Evolutionary conservation across 2,888 invertebrate genomes (phyloP), one percentile per base, ranked within the genome.

Genomic region (Nymphalis polychloros): DNA sequence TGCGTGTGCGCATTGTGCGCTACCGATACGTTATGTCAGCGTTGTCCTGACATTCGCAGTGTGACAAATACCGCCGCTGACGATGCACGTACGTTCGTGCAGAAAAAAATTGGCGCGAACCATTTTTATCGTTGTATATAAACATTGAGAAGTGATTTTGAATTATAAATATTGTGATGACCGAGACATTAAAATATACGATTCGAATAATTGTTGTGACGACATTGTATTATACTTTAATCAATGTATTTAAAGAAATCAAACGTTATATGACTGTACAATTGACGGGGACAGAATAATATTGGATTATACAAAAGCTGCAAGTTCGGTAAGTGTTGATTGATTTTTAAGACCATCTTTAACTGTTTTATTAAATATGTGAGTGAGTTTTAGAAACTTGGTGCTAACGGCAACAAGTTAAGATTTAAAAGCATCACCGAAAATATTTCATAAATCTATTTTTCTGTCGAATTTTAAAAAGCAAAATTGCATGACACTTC

Each of bases 1-100:
- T 82, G 89, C 89, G 90, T 83, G 71, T 73, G 84, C 86, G 90
- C 90, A 89, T 86, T 86, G 82, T 85, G 84, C 57, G 41, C 57
- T 79, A 62, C 63, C 55, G 65, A 59, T 72, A 77, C 69, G 76
- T 78, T 78, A 78, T 81, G 81, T 81, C 77, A 77, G 78, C 77
- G 67, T 75, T 75, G 72, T 72, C 61, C 73, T 80, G 79, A 72
- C 74, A 71, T 66, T 70, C 62, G 79, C 84, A 89, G 89, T 89
- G 75, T 84, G 82, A 84, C 82, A 85, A 73, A 76, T 75, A 76
- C 77, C 76, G 70, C 68, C 69, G 77, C 48, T 20, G 74, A 65
- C 67, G 71, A 70, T 67, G 78, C 77, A 81, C 82, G 88, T 76
- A 64, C 68, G 69, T 60, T 46, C 70, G 64, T 47, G 35, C 68